These are phyloP conservation scores for Cancer borealis DNA, from an alignment of 2,888 invertebrate species.

Conservation along the genomic window DNA sequence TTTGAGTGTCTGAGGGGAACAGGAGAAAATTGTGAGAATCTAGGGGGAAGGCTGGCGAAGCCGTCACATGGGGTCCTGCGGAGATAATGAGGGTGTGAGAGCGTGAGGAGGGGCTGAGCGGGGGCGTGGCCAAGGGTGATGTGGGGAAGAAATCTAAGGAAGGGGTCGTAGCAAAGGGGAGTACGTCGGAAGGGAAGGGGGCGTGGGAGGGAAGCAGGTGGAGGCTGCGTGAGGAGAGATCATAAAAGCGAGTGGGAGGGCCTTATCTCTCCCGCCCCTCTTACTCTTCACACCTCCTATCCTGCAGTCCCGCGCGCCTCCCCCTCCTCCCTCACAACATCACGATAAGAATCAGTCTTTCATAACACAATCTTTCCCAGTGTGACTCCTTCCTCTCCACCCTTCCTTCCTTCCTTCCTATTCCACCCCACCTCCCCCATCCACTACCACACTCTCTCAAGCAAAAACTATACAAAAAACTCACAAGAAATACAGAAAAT, in stretches of 20 bases:
- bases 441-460: not conserved
- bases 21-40: not conserved
- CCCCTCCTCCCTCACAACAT: not conserved
- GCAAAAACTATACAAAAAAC: slow-evolving; percentile 33
- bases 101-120: slow-evolving; percentile 26
- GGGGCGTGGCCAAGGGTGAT: slow-evolving; percentile 52
- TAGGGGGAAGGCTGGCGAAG: not conserved
- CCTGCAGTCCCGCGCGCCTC: slow-evolving; percentile 15
- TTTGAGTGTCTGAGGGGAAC: not conserved
- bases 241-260: slow-evolving; percentile 64
- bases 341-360: slow-evolving; percentile 13
- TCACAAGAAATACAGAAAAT: slow-evolving; percentile 25
- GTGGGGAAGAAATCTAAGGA: slow-evolving; percentile 21
- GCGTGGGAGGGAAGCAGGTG: slow-evolving; percentile 70
- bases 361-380: not conserved
- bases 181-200: slow-evolving; percentile 42
- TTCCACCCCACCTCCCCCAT: not conserved
- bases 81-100: slow-evolving; percentile 35
- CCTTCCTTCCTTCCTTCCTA: not conserved
- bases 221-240: slow-evolving; percentile 67
- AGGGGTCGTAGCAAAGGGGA: slow-evolving; percentile 39
- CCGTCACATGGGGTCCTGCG: slow-evolving; percentile 18
- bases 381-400: not conserved
- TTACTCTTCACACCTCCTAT: slow-evolving; percentile 45
- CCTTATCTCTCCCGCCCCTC: slow-evolving; percentile 61